Percentiles rank a stretch among this genome's conserved stretches.
Evolutionary conservation across 2,797 vertebrate species (phyloP).

Genomic region (Sebastiscus albofasciatus): DNA sequence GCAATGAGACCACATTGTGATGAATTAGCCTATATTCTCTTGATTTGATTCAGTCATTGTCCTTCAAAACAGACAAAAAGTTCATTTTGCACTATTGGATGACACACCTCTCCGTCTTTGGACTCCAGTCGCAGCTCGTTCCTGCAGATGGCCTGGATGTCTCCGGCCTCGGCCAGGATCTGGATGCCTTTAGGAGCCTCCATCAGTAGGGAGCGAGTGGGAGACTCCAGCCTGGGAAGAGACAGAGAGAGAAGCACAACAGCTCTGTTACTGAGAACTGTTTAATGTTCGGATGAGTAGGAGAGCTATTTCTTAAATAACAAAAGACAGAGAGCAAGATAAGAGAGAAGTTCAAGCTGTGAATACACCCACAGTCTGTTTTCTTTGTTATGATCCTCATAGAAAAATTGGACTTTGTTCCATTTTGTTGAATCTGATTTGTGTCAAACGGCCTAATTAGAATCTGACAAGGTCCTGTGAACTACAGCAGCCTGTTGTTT

Average conservation of each 20-base stretch:
- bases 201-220: constrained; percentile 93
- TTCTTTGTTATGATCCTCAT: not conserved
- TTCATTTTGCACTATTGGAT: not conserved
- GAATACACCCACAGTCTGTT: not conserved
- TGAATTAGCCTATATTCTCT: too few relatives aligned
- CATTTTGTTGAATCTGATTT: not conserved
- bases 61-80: not conserved
- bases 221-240: constrained; percentile 91
- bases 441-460: not conserved
- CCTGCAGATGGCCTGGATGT: constrained; percentile 95
- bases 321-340: not conserved
- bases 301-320: not conserved
- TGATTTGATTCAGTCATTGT: too few relatives aligned
- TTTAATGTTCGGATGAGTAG: not conserved
- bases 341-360: not conserved
- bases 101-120: constrained; percentile 94
- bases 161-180: constrained; percentile 96
- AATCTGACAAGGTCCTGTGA: not conserved
- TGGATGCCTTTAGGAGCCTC: constrained; percentile 96
- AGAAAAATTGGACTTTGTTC: not conserved
- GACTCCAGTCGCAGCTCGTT: constrained; percentile 96
- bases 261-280: not conserved
- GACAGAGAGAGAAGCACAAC: not conserved
- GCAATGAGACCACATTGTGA: too few relatives aligned
- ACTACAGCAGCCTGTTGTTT: constrained; percentile 1